These are phyloP conservation scores for Deroplatys truncata DNA, from an alignment of 2,888 invertebrate species.

Conservation along the genomic window DNA sequence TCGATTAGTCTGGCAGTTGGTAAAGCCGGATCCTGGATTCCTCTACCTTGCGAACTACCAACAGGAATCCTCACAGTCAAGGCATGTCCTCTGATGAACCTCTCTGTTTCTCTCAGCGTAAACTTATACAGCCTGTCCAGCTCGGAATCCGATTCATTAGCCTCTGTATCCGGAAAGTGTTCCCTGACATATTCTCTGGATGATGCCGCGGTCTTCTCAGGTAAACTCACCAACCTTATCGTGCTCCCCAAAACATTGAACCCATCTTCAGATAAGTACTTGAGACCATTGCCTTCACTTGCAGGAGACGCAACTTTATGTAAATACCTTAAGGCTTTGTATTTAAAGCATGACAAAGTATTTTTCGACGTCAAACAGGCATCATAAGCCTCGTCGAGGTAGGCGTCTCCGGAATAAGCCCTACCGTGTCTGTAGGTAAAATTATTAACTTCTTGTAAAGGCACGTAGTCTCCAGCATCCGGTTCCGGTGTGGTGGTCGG, in stretches of 20 bases:
- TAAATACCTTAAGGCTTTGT: constrained; percentile 41
- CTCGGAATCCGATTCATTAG: constrained; percentile 25
- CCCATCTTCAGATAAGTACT: neutral
- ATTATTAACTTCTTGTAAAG: neutral
- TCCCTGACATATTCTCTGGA: constrained; percentile 32
- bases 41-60: neutral
- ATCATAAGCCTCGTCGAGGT: constrained; percentile 23
- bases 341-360: constrained; percentile 40
- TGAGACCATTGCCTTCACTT: constrained; percentile 20
- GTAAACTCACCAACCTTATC: constrained; percentile 40
- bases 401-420: constrained; percentile 18
- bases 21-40: constrained; percentile 1
- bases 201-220: constrained; percentile 33
- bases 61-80: constrained; percentile 15
- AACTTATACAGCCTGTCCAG: constrained; percentile 25
- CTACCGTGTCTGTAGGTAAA: neutral
- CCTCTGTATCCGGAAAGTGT: constrained; percentile 23
- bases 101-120: constrained; percentile 23
- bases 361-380: constrained; percentile 15
- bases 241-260: constrained; percentile 34
- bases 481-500: neutral
- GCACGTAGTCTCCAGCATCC: neutral
- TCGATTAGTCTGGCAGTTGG: neutral
- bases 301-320: constrained; percentile 38
- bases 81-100: constrained; percentile 24